These are phyloP conservation scores for Hippopotamus amphibius DNA, from an alignment of 2,113 vertebrate species.

Conservation along the genomic window DNA sequence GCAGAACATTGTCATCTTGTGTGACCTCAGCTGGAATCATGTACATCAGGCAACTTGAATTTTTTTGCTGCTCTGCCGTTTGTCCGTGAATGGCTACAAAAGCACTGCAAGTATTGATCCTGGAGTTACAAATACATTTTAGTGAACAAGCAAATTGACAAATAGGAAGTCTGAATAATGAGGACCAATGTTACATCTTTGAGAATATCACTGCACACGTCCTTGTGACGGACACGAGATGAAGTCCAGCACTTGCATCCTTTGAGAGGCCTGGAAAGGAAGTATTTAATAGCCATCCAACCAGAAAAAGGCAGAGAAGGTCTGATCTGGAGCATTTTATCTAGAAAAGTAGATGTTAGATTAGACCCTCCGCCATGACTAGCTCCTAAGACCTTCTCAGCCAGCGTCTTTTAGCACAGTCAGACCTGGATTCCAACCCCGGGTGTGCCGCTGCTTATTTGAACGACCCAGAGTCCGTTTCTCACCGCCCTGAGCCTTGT, in stretches of 20 bases:
- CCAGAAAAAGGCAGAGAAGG: not conserved
- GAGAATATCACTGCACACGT: not conserved
- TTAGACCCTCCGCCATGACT: not conserved
- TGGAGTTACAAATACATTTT: not conserved
- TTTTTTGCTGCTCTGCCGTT: not conserved
- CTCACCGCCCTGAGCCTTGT: not conserved
- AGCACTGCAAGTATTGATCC: not conserved
- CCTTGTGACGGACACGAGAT: not conserved
- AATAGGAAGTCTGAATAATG: not conserved
- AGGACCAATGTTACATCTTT: not conserved
- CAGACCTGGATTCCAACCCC: too few species aligned
- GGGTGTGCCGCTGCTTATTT: not conserved
- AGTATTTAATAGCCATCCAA: not conserved
- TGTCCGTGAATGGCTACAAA: too few species aligned
- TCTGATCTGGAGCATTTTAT: not conserved
- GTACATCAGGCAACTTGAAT: not conserved
- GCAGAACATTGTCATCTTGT: fast-evolving
- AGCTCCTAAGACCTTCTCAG: not conserved
- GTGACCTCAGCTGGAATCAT: not conserved
- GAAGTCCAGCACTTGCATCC: not conserved
- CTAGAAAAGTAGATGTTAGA: not conserved
- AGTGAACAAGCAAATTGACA: not conserved
- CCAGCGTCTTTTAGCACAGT: not conserved
- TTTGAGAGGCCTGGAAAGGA: not conserved
- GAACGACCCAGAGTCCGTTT: fast-evolving